These are phyloP conservation scores for Acleris laterana DNA, from an alignment of 2,888 invertebrate genomes.

Conservation along the genomic window DNA sequence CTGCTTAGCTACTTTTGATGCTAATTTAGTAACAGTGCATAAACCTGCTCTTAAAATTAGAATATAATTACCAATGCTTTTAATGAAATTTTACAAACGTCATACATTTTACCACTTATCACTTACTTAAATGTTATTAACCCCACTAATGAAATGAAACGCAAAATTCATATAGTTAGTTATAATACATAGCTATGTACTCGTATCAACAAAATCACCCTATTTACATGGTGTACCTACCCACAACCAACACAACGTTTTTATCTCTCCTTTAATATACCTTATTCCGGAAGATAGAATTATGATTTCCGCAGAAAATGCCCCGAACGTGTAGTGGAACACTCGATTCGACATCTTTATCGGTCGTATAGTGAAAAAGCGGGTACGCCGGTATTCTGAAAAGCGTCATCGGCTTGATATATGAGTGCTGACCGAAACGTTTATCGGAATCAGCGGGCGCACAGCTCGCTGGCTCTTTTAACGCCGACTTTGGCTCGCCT, in stretches of 20 bases:
- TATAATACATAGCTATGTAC: too few species aligned
- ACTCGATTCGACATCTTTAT: constrained; percentile 66
- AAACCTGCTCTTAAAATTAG: too few species aligned
- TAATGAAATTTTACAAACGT: too few species aligned
- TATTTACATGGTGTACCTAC: not conserved
- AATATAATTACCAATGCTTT: too few species aligned
- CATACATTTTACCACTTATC: too few species aligned
- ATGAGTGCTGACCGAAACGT: constrained; percentile 72
- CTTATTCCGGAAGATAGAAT: constrained; percentile 34
- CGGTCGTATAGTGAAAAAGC: constrained; percentile 58
- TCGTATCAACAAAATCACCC: not conserved
- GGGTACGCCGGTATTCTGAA: constrained; percentile 54
- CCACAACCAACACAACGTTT: constrained; percentile 12
- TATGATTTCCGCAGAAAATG: constrained; percentile 37
- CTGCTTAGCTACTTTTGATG: too few species aligned
- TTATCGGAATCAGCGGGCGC: constrained; percentile 74
- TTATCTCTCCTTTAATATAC: constrained; percentile 7
- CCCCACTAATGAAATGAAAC: not conserved
- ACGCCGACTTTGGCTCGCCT: constrained; percentile 49
- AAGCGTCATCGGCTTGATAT: constrained; percentile 71
- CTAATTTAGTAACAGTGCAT: too few species aligned
- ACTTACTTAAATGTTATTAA: too few species aligned
- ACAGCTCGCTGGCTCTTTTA: constrained; percentile 62
- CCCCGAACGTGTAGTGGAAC: constrained; percentile 52
- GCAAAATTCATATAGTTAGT: not conserved